Base-by-base conservation (phyloP, 2,113 vertebrate species). In the Orthochromis indermauri region DNA sequence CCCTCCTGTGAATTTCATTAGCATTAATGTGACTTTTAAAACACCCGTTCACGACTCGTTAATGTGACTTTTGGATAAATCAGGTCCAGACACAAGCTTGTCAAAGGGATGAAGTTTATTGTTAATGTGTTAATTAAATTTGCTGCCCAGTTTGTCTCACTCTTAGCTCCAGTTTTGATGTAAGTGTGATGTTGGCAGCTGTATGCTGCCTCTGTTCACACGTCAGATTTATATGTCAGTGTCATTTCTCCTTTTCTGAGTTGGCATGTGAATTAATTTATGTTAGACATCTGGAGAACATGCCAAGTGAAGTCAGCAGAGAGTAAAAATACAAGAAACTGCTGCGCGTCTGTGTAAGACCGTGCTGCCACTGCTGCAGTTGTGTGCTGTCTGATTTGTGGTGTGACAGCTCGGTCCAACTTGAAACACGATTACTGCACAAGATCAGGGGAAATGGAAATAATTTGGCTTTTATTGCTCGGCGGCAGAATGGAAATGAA, bases 401-500 rank as follows among this genome's bases (percentile, higher is more conserved):
- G 80, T 83, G 82, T 81, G 85, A 88, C 86, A 54, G 79, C 79
- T 90, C 63, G 45, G 14, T 86, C 49, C 78, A 85, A 57, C 57
- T 91, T 90, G 91, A 92, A 93, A 90, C 93, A 55, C 45, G 86
- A 87, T 89, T 83, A 82, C 54, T 54, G 84, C 80, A 11, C 26
- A 42, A 24, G 76, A 85, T 89, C 19, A 5, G 57, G 26, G 66
- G 81, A 89, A 86, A 90, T 90, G 87, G 84, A 91, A 93, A 88
- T 90, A 88, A 91, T 85, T 47, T 59, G 54, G 81, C 37, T 90
- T 89, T 88, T 87, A 89, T 90, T 91, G 21, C 85, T 55, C 28
- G 31, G 68, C 68, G 81, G 87, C 80, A 83, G 85, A 91, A 91
- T 94, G 91, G 91, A 94, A 94, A 93, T 86, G 59, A 88, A 86